Base-by-base conservation (phyloP, 2,888 invertebrate genomes). In the Muschampia plurimacula region DNA sequence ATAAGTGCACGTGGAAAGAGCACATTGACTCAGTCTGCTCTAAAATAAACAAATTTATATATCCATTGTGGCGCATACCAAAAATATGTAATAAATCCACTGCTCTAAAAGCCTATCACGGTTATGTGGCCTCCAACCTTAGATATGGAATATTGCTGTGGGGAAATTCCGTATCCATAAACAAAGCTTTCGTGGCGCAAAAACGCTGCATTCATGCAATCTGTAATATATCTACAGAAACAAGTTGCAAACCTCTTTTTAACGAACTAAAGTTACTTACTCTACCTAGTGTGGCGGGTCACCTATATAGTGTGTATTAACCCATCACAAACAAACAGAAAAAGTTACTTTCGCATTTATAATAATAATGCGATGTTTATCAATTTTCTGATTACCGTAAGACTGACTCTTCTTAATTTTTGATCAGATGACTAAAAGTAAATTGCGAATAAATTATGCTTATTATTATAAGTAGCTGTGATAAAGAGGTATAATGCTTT, bases 201-300 rank as follows among this genome's bases (percentile, higher is more conserved):
- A 67, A 67, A 9, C 44, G 44, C 41, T 67, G 59, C 15, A n/a
- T 67, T 5, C 59, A 32, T 8, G 44, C 67, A 0, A 67, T 67
- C 2, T 67, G 67, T 46, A 39, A 28, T 4, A 3, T 67, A 10
- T 44, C 2, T 5, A 15, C 15, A n/a, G 67, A 67, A 44, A 44
- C 10, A 2, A 67, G 67, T 9, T 57, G 67, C 67, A 67, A 46
- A 28, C 44, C 59, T 67, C n/a, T 67, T 44, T 59, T 36, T 55
- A 66, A 60, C 10, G 6, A 59, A 44, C 7, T 59, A 7, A 57
- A 59, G 44, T 9, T 67, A 1, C 22, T 67, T 4, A 59, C 59
- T n/a, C 2, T 67, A 3, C 15, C 67, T 2, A 8, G 67, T 8
- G 22, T 67, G 22, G 22, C 1, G 22, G 22, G 22, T 22, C 22